Evolutionary conservation across 2,797 vertebrate species (phyloP), one percentile per base, ranked within the genome.

Genomic region (Buceros bicornis): DNA sequence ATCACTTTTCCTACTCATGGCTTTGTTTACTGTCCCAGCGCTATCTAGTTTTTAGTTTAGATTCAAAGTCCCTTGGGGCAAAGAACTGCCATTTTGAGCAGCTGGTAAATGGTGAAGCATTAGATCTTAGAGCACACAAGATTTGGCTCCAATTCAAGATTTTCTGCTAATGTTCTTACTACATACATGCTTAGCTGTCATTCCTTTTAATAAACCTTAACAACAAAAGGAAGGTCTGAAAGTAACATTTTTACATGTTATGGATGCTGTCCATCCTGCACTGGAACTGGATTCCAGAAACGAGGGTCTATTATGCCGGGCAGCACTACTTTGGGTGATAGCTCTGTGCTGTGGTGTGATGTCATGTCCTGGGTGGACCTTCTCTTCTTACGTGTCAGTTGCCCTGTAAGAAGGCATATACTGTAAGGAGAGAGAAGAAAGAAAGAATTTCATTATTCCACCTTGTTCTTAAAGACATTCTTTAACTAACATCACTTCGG

Each of bases 71-170:
- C n/a, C 56, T 47, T 16, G 6, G 26, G 42, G 16, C 13, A 73
- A 78, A 82, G n/a, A 77, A 62, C 13, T 85, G 50, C 43, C 33
- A 26, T 77, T 90, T 62, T 76, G 37, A 87, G 37, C 31, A 66
- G 16, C 13, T 51, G 62, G 24, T 66, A 82, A 89, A 69, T 45
- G 22, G 31, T 54, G 9, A 64, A 69, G n/a, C 1, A 1, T 65
- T 66, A 71, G n/a, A 90, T 42, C 35, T 91, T 70, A 74, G 16
- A 82, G 47, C n/a, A 37, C 29, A 22, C 29, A 61, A 29, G 35
- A n/a, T 85, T 73, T 91, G 57, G n/a, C 51, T 73, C 29, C n/a
- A 50, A 25, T 51, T 73, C 64, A 70, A 94, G 40, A n/a, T 79
- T 79, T 56, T 56, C 10, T 79, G 61, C n/a, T 74, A 14, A 42